Evolutionary conservation across 2,888 invertebrate genomes (phyloP).

Genomic region (Drosophila longiperda): DNA sequence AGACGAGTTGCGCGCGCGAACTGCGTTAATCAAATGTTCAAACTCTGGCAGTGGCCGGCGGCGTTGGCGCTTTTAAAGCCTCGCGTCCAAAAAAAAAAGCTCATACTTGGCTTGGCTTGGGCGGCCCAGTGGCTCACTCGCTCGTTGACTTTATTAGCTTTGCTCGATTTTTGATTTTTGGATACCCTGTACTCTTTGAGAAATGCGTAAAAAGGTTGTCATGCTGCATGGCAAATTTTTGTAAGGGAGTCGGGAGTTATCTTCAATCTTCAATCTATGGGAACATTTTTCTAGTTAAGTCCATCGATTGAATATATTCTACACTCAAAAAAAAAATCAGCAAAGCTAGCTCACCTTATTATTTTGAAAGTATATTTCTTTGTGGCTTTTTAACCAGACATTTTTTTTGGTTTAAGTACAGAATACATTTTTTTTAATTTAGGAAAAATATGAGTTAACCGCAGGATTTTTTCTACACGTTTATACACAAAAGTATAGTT

Average conservation of each 20-base stretch:
- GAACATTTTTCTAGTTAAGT: neutral
- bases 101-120: conserved; percentile 42
- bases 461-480: too few species aligned
- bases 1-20: conserved; percentile 46
- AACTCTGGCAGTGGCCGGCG: conserved; percentile 71
- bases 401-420: too few species aligned
- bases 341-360: neutral
- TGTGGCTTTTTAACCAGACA: neutral
- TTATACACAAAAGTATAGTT: too few species aligned
- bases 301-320: neutral
- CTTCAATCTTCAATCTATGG: neutral
- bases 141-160: conserved; percentile 17
- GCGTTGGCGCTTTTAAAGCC: conserved; percentile 72
- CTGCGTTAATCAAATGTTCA: conserved; percentile 66
- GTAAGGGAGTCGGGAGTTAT: neutral
- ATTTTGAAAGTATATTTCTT: neutral
- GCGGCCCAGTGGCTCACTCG: conserved; percentile 41
- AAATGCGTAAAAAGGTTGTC: neutral
- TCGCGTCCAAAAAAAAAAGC: conserved; percentile 52
- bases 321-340: neutral
- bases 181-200: neutral
- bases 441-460: rapidly evolving
- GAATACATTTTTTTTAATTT: neutral
- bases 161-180: neutral
- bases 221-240: rapidly evolving